Percentiles rank a stretch among this genome's conserved stretches.
phyloP scores from a whole-genome alignment of 2,797 vertebrate genomes.

The Distichodus sexfasciatus region DNA sequence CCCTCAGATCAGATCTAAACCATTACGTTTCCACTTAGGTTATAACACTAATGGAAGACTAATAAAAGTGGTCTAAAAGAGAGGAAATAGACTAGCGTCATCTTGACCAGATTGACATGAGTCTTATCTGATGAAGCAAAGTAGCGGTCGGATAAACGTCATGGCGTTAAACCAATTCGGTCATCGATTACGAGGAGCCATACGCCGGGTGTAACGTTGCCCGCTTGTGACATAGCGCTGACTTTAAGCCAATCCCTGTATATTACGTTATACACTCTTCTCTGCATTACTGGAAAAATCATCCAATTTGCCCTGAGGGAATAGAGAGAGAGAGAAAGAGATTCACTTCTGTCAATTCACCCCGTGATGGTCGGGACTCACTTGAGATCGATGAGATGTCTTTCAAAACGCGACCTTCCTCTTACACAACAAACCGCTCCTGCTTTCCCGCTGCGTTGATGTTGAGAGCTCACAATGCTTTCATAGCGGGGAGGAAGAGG shows the following conservation, averaged over 20 bases:
- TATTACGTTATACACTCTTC: too few relatives aligned
- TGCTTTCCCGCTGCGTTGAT: constrained; percentile 63
- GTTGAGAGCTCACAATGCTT: constrained; percentile 71
- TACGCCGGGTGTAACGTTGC: neutral
- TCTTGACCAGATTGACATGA: too few relatives aligned
- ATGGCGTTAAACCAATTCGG: too few relatives aligned
- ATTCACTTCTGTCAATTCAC: too few relatives aligned
- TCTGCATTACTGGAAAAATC: neutral
- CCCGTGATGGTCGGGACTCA: constrained; percentile 50
- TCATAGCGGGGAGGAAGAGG: constrained; percentile 46
- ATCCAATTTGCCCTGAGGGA: neutral
- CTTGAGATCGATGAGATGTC: constrained; percentile 75
- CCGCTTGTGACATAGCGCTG: neutral
- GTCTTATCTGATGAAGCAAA: too few relatives aligned
- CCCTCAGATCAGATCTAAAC: neutral
- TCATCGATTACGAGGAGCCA: neutral
- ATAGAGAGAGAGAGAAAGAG: too few relatives aligned
- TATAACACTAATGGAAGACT: too few relatives aligned
- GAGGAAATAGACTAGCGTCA: too few relatives aligned
- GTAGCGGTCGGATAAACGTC: too few relatives aligned
- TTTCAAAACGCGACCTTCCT: constrained; percentile 57
- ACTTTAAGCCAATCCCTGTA: neutral
- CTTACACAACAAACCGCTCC: constrained; percentile 46
- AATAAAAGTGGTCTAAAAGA: too few relatives aligned
- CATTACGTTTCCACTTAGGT: too few relatives aligned